Evolutionary conservation across 2,113 vertebrate species (phyloP), one percentile per base, ranked within the genome.

Genomic region (Serinus canaria): DNA sequence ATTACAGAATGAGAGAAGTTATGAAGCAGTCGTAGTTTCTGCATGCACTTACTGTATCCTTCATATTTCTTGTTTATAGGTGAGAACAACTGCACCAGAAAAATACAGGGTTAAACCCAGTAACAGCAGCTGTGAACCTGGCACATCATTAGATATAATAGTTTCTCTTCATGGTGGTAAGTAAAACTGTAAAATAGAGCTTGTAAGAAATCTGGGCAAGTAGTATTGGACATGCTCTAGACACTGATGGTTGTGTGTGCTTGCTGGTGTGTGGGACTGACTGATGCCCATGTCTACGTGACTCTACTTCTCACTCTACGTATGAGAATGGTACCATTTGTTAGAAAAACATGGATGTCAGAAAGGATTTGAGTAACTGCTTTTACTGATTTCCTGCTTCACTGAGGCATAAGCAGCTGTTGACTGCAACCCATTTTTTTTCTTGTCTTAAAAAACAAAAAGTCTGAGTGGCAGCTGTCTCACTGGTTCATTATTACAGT

Each of bases 21-120:
- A 39, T 39, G 21, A 74, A 94, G 21, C 46, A 44, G 1, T 30
- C 0, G 0, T 18, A 33, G 31, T 41, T 76, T 59, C 9, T 55
- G 21, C 20, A 23, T 73, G 8, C 12, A 15, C 67, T 88, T 39
- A 52, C 13, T 78, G 8, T 68, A 15, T 44, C 11, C 21, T 90
- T 73, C 39, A 7, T 69, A 15, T 76, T 86, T 56, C 94, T 85
- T 84, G 11, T 95, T 41, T 49, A 59, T 96, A 99, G 99, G 99
- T 99, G 28, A 98, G 99, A 96, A 99, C 99, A 83, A 99, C 99
- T 25, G 99, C 99, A 39, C 99, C 99, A 31, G 99, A 99, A 94
- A 99, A 99, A 94, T 99, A 99, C 97, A 97, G 99, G 79, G 99
- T 99, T 85, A 99, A 99, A 95, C 99, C 99, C 55, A 99, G 99